Evolutionary conservation across 2,113 vertebrate genomes (phyloP), one percentile per base, ranked within the genome.

Genomic region (Cyprinodon variegatus): DNA sequence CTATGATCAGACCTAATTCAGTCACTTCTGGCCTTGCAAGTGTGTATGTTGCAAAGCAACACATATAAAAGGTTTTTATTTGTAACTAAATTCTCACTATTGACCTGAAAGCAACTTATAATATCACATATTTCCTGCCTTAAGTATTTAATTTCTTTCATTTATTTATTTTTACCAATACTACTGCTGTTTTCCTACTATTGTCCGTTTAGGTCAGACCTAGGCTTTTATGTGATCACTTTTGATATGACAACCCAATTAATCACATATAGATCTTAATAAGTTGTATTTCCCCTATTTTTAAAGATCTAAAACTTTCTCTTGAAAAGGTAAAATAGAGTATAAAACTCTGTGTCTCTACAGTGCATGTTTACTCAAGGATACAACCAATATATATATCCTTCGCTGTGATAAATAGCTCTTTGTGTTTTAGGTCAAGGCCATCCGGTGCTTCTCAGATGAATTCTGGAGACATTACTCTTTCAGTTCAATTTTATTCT

Each of bases 1-100:
- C 45, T 45, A 48, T 3, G 20, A 75, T 68, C 59, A 59, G 5
- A 67, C 77, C 76, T 36, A 76, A 76, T 70, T 71, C 7, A 73
- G 11, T 70, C 38, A 65, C 60, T 62, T 45, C 37, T 12, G 40
- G 3, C 11, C 43, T 9, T 67, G 57, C 71, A 63, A 40, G 39
- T 12, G 10, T 77, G 61, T 61, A 11, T 74, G 62, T 61, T 4
- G 12, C 40, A 36, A 38, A 48, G 17, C 5, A 40, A 7, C 53
- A 39, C 17, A 38, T 15, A 37, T 68, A 9, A 45, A 15, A n/a
- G 36, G 29, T 45, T 38, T 15, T 4, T 48, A 14, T 9, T 57
- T 20, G 20, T 20, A 3, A 7, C 50, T 53, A 20, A 8, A 50
- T 17, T 50, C 4, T 50, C 12, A 50, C 17, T 6, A 50, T 17